A percentile compares a stretch with the other conserved stretches of the same genome.
These are phyloP conservation scores for Aphelinus atriplicis DNA, from an alignment of 1,140 invertebrate species.

Conservation along the genomic window DNA sequence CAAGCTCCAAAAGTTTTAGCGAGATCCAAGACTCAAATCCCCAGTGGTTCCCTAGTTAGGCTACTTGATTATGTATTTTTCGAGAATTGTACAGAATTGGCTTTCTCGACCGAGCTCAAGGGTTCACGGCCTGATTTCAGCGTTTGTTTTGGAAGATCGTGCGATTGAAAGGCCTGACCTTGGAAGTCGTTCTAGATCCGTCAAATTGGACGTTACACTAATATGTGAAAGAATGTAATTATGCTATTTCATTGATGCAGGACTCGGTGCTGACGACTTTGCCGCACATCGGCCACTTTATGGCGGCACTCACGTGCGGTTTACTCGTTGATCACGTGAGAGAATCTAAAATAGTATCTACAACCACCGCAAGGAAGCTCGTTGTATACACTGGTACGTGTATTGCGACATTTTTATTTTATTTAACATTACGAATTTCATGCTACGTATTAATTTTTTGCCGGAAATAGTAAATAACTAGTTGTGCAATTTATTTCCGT, in stretches of 20 bases:
- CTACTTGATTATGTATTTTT: too few species aligned
- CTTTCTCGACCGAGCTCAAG: too few species aligned
- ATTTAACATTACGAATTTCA: slow-evolving; percentile 13
- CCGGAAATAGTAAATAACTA: neutral
- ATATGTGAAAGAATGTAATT: neutral
- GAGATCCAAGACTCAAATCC: too few species aligned
- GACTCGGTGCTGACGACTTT: slow-evolving; percentile 69
- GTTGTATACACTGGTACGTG: slow-evolving; percentile 70
- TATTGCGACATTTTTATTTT: slow-evolving; percentile 26
- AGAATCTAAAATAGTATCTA: slow-evolving; percentile 68
- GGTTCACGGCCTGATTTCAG: too few species aligned
- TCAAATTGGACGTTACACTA: too few species aligned
- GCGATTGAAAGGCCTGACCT: too few species aligned
- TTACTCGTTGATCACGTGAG: slow-evolving; percentile 70
- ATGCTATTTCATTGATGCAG: slow-evolving; percentile 48
- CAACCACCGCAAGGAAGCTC: slow-evolving; percentile 70
- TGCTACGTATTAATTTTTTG: neutral
- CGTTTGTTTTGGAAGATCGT: too few species aligned
- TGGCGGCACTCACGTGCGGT: slow-evolving; percentile 69
- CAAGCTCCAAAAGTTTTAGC: too few species aligned
- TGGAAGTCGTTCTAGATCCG: too few species aligned
- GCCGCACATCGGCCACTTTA: slow-evolving; percentile 70
- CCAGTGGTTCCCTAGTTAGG: too few species aligned
- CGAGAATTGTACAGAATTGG: too few species aligned
- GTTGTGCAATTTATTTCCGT: too few species aligned